These are phyloP conservation scores for Pelmatolapia mariae DNA, from an alignment of 2,113 vertebrate species.

Conservation along the genomic window DNA sequence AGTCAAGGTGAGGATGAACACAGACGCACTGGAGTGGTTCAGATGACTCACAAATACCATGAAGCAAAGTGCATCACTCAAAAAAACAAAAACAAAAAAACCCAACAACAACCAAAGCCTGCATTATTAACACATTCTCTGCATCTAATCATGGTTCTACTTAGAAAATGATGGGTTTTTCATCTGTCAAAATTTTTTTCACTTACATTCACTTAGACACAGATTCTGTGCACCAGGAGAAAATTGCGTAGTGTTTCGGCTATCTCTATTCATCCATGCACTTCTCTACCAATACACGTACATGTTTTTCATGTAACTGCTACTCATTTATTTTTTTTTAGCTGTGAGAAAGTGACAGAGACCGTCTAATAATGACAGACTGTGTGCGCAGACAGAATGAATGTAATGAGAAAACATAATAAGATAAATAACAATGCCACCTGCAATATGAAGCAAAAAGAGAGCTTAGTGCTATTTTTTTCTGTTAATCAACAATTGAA, in stretches of 20 bases:
- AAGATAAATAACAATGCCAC: not conserved
- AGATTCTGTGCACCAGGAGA: not conserved
- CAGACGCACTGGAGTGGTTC: not conserved
- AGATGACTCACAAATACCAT: slow-evolving; percentile 21
- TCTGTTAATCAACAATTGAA: not conserved
- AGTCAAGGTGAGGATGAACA: slow-evolving; percentile 52
- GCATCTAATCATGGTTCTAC: not conserved
- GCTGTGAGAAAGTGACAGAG: not conserved
- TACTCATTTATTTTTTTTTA: not conserved
- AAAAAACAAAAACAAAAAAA: not conserved
- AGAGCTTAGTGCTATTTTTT: not conserved
- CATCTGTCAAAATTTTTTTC: not conserved
- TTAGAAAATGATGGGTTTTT: not conserved
- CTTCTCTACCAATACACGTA: not conserved
- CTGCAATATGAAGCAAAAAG: not conserved
- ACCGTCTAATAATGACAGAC: not conserved
- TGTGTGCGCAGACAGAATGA: not conserved
- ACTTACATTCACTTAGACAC: not conserved
- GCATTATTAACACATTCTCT: slow-evolving; percentile 8
- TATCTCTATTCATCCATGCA: not conserved
- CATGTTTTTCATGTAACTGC: not conserved
- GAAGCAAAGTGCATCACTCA: not conserved
- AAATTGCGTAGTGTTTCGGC: not conserved
- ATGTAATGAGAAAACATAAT: not conserved
- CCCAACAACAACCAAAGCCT: not conserved